A percentile compares a stretch with the other conserved stretches of the same genome.
Evolutionary conservation across 2,113 vertebrate genomes (phyloP).

Genomic region (Stercorarius parasiticus): DNA sequence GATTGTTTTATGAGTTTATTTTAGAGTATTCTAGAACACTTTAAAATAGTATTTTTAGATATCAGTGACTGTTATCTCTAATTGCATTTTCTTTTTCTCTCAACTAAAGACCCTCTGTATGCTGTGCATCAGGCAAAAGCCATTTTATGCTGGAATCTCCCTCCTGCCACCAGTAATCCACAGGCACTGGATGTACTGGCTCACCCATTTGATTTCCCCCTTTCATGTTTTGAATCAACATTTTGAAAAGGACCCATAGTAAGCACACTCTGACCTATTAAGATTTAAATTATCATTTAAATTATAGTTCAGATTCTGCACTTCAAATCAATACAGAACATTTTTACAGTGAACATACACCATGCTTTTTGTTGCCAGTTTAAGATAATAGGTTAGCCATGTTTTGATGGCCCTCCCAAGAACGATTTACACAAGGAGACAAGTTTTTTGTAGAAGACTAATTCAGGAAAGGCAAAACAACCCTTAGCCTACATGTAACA

Average conservation of each 20-base stretch:
- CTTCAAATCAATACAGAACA: not conserved
- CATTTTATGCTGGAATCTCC: not conserved
- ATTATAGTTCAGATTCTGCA: not conserved
- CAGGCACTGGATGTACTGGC: not conserved
- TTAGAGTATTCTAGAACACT: not conserved
- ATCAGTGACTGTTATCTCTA: not conserved
- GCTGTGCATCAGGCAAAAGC: not conserved
- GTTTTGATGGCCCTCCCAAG: not conserved
- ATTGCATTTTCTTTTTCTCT: not conserved
- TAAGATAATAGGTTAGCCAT: not conserved
- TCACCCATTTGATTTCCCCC: not conserved
- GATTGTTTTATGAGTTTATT: not conserved
- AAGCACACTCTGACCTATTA: not conserved
- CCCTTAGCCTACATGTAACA: not conserved
- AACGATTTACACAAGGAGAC: not conserved
- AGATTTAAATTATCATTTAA: not conserved
- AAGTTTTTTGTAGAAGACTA: not conserved
- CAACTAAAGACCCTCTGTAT: not conserved
- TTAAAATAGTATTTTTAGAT: not conserved
- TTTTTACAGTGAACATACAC: not conserved
- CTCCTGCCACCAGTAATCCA: not conserved
- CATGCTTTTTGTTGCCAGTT: not conserved
- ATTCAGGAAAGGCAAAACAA: not conserved
- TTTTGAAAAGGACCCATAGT: constrained; percentile 11
- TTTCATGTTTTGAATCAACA: not conserved